phyloP scores from a whole-genome alignment of 2,113 vertebrate genomes.

The Dicrurus megarhynchus region DNA sequence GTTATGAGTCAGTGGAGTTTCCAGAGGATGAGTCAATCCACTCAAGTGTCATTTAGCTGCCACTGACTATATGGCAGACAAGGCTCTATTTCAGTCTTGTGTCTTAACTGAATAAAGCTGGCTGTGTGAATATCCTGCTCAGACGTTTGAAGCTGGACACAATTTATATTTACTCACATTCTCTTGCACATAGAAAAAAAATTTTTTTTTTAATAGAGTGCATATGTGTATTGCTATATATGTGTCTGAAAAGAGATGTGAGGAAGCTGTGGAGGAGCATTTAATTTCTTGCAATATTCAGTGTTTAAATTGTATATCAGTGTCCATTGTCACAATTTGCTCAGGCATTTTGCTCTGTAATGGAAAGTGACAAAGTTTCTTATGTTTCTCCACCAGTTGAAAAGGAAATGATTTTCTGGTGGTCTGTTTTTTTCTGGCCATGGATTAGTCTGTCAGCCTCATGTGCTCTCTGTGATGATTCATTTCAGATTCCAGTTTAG shows the following conservation, averaged over 20 bases:
- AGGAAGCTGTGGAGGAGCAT: neutral
- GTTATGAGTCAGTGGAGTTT: neutral
- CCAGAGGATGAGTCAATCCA: neutral
- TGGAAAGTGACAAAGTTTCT: neutral
- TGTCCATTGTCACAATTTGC: neutral
- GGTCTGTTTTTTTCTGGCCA: neutral
- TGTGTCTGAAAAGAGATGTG: neutral
- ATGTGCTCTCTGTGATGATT: neutral
- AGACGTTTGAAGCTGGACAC: neutral
- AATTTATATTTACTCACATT: neutral
- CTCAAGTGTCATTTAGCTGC: neutral
- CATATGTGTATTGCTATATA: neutral
- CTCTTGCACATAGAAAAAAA: neutral
- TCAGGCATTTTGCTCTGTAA: neutral
- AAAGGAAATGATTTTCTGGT: neutral
- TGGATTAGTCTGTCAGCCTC: neutral
- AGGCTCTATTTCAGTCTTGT: neutral
- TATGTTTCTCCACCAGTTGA: neutral
- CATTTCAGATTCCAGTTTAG: neutral
- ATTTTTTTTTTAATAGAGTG: neutral
- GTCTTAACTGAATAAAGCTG: neutral
- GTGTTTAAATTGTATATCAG: neutral
- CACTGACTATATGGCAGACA: neutral
- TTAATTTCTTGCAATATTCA: neutral
- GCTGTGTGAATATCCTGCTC: neutral